A percentile compares a stretch with the other conserved stretches of the same genome.
Conservation (phyloP, 1,140 invertebrate genomes). For the Heliconius hewitsoni region DNA sequence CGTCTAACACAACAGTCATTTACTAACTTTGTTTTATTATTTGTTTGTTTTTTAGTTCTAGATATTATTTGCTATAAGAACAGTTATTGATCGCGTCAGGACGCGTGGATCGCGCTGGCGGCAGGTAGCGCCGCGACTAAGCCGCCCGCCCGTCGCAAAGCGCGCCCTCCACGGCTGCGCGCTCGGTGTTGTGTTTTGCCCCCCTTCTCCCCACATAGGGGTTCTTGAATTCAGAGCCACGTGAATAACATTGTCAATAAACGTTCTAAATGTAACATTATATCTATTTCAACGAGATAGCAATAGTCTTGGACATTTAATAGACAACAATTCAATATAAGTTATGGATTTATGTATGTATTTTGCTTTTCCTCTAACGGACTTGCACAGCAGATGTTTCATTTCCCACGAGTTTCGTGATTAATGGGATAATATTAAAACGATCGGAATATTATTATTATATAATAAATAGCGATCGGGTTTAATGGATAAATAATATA, state of each 20-base stretch:
- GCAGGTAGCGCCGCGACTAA: constrained; percentile 69
- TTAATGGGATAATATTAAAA: not conserved
- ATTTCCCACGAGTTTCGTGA: constrained; percentile 26
- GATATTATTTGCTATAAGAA: constrained; percentile 46
- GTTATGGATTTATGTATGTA: constrained; percentile 7
- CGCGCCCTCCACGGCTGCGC: constrained; percentile 62
- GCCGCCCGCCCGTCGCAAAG: constrained; percentile 48
- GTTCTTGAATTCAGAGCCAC: constrained; percentile 48
- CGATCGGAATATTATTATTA: not conserved
- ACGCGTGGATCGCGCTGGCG: constrained; percentile 61
- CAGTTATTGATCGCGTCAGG: constrained; percentile 59
- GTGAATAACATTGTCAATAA: constrained; percentile 56
- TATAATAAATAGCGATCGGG: too few relatives aligned
- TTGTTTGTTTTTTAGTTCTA: constrained; percentile 36
- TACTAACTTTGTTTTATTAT: constrained; percentile 28
- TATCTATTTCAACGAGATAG: constrained; percentile 26
- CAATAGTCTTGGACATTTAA: constrained; percentile 21
- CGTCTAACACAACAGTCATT: constrained; percentile 10
- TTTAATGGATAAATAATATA: not conserved
- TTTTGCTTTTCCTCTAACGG: not conserved
- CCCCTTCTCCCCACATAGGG: constrained; percentile 46
- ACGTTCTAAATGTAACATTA: constrained; percentile 36
- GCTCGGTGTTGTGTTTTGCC: constrained; percentile 54
- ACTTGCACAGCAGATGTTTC: constrained; percentile 19
- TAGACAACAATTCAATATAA: not conserved